A percentile compares a stretch with the other conserved stretches of the same genome.
Conservation (phyloP, 2,113 vertebrate species). For the Cyanoramphus novaezelandiae region DNA sequence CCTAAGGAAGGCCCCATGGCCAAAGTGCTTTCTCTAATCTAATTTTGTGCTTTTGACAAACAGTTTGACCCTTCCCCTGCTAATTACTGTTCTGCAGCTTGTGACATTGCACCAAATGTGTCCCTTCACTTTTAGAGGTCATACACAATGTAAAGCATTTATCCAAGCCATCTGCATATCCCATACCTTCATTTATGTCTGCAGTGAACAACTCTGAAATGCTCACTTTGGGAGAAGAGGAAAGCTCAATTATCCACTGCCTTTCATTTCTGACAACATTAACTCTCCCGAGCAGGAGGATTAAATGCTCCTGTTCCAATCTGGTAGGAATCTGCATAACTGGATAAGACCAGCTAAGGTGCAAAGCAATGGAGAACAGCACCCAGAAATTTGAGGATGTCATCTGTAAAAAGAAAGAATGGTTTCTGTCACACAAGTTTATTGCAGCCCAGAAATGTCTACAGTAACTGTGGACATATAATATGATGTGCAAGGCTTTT, state of each 20-base stretch:
- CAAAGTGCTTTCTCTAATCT: conserved; percentile 61
- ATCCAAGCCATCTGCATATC: neutral
- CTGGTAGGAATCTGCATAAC: neutral
- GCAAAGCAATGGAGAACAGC: conserved; percentile 1
- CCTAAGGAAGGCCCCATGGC: conserved; percentile 67
- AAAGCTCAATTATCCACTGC: neutral
- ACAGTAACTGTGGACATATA: conserved; percentile 55
- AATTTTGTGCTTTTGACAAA: conserved; percentile 57
- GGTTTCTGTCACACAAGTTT: conserved; percentile 56
- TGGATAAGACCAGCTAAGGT: neutral
- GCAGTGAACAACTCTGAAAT: neutral
- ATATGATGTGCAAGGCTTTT: conserved; percentile 61
- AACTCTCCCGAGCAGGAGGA: conserved; percentile 15
- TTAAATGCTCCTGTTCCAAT: neutral
- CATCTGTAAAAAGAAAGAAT: conserved; percentile 56
- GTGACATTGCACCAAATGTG: neutral
- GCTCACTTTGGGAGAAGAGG: neutral
- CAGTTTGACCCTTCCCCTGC: conserved; percentile 50
- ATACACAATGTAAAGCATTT: neutral
- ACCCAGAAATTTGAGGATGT: conserved; percentile 33
- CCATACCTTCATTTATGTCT: neutral
- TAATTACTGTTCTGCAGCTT: conserved; percentile 34
- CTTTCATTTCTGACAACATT: conserved; percentile 11
- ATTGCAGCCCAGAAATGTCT: conserved; percentile 65
- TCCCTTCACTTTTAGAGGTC: conserved; percentile 30